These are phyloP conservation scores for Ceraclea dissimilis DNA, from an alignment of 2,888 invertebrate genomes.

Conservation along the genomic window DNA sequence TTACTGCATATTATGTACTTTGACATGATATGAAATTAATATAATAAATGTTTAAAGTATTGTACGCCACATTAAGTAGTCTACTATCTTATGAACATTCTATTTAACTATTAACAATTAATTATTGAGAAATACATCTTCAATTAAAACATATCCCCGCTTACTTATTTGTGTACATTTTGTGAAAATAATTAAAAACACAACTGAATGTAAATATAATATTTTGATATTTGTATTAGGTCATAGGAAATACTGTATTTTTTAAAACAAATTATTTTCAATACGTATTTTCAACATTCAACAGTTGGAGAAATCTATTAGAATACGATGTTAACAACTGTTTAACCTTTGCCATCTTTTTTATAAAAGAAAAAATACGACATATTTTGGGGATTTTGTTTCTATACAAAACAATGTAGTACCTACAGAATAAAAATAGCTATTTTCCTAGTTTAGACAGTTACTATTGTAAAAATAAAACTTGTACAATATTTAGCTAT, in stretches of 20 bases:
- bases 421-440: too few species aligned
- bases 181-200: constrained; percentile 7
- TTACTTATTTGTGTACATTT: constrained; percentile 13
- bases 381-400: too few species aligned
- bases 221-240: constrained; percentile 26
- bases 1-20: constrained; percentile 3
- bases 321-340: background rate
- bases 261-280: constrained; percentile 10
- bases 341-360: background rate
- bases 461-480: background rate
- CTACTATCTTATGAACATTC: constrained; percentile 7
- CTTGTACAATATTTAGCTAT: background rate
- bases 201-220: constrained; percentile 20
- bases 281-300: too few species aligned
- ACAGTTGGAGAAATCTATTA: too few species aligned
- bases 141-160: constrained; percentile 17
- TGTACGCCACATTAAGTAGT: background rate
- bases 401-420: too few species aligned
- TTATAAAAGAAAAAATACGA: too few species aligned
- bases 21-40: background rate
- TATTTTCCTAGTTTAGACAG: background rate
- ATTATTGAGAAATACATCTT: constrained; percentile 1
- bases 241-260: constrained; percentile 8
- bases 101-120: background rate
- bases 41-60: too few species aligned